phyloP scores from a whole-genome alignment of 2,888 invertebrate species.

The Hedya salicella region DNA sequence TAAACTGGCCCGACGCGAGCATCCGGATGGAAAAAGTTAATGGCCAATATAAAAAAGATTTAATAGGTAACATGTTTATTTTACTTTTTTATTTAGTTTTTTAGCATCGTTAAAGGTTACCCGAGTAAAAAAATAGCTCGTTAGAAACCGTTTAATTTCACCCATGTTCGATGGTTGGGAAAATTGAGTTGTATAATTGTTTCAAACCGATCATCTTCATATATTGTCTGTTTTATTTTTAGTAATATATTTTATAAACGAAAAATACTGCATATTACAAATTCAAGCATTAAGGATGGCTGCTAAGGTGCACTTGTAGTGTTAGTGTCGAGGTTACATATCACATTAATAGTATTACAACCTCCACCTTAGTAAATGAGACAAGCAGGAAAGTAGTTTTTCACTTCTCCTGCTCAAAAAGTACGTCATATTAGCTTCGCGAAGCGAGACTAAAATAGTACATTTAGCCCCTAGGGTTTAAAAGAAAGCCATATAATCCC shows the following conservation, averaged over 20 bases:
- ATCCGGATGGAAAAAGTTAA: slow-evolving; percentile 60
- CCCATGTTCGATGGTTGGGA: slow-evolving; percentile 5
- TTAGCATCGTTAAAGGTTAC: slow-evolving; percentile 14
- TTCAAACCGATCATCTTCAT: not conserved
- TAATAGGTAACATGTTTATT: slow-evolving; percentile 47
- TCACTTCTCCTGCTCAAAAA: too few relatives aligned
- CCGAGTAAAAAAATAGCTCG: slow-evolving; percentile 8
- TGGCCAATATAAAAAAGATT: slow-evolving; percentile 62
- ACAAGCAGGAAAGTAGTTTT: too few relatives aligned
- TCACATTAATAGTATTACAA: too few relatives aligned
- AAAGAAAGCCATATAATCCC: too few relatives aligned
- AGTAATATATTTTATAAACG: not conserved
- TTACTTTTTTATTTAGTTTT: slow-evolving; percentile 29
- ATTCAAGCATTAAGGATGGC: too few relatives aligned
- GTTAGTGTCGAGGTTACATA: too few relatives aligned
- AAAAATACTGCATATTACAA: too few relatives aligned
- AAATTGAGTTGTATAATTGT: slow-evolving; percentile 12
- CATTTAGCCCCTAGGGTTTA: too few relatives aligned
- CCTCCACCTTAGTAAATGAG: too few relatives aligned
- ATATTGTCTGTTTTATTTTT: not conserved
- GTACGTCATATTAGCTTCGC: too few relatives aligned
- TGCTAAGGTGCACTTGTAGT: too few relatives aligned
- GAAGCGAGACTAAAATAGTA: too few relatives aligned
- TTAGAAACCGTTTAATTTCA: slow-evolving; percentile 25
- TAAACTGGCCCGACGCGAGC: slow-evolving; percentile 62